These are phyloP conservation scores for Tribolium madens DNA, from an alignment of 1,140 invertebrate species.

Conservation along the genomic window DNA sequence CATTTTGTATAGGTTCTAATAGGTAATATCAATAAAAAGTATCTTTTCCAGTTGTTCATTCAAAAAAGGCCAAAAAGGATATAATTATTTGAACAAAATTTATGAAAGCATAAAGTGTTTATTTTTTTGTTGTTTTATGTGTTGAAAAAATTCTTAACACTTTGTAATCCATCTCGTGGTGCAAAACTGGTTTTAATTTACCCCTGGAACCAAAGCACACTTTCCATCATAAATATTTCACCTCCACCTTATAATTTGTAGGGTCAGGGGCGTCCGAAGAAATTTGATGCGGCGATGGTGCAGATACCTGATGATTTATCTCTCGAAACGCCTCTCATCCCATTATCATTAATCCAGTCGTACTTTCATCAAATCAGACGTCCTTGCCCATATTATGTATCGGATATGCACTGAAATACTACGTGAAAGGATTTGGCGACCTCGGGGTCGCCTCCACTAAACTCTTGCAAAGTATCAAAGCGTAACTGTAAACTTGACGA, in stretches of 20 bases:
- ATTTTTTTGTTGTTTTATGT: no score
- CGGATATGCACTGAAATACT: constrained; percentile 22
- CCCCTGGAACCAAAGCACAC: no score
- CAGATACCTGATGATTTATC: constrained; percentile 11
- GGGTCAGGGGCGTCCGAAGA: constrained; percentile 11
- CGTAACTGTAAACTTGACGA: not conserved
- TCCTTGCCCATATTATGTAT: constrained; percentile 3
- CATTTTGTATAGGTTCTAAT: no score
- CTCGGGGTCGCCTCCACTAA: not conserved
- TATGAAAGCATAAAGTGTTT: no score
- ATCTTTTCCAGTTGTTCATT: no score
- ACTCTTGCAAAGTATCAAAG: not conserved
- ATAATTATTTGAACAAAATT: no score
- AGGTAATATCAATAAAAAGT: no score
- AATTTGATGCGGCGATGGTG: not conserved
- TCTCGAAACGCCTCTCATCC: not conserved
- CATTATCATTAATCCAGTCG: not conserved
- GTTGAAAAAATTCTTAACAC: no score
- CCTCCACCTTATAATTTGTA: constrained; percentile 11
- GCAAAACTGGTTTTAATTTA: no score
- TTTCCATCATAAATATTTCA: not conserved
- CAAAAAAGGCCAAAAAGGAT: no score
- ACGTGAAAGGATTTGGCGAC: constrained; percentile 23
- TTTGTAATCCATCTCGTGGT: no score
- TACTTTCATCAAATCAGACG: constrained; percentile 6